Evolutionary conservation across 1,140 invertebrate species (phyloP).

Genomic region (Bombyx mori): DNA sequence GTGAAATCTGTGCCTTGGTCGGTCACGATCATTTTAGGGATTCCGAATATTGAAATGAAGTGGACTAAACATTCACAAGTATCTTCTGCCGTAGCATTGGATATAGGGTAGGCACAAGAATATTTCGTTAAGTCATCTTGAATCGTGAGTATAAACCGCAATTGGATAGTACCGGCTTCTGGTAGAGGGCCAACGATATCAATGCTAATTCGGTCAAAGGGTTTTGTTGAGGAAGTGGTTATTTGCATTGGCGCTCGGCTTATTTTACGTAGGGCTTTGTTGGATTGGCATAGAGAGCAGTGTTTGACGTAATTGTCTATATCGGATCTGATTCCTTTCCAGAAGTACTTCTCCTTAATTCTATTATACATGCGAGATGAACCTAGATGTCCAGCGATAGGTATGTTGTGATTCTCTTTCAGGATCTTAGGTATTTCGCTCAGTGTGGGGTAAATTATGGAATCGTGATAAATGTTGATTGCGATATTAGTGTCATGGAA

Average conservation of each 20-base stretch:
- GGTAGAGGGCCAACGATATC: conserved; percentile 6
- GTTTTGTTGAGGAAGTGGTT: conserved; percentile 1
- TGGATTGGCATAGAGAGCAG: no score
- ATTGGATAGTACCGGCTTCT: conserved; percentile 1
- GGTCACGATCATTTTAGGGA: conserved; percentile 1
- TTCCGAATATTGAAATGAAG: conserved; percentile 5
- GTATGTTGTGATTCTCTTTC: no score
- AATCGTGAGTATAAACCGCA: conserved; percentile 4
- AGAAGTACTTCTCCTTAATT: no score
- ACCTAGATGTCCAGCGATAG: no score
- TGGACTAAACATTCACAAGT: conserved; percentile 5
- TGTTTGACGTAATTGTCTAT: no score
- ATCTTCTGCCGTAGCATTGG: conserved; percentile 4
- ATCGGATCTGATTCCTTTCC: no score
- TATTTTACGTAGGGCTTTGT: no score
- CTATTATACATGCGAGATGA: no score
- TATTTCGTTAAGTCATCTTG: conserved; percentile 7
- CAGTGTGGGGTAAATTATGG: no score
- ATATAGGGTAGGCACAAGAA: conserved; percentile 2
- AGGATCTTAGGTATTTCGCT: no score
- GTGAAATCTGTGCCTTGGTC: conserved; percentile 3
- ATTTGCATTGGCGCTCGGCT: conserved; percentile 4
- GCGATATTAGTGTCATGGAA: no score
- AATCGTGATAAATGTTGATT: no score
- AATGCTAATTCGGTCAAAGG: background rate